A percentile compares a stretch with the other conserved stretches of the same genome.
Conservation (phyloP, 2,888 invertebrate species). For the Julus scandinavius region DNA sequence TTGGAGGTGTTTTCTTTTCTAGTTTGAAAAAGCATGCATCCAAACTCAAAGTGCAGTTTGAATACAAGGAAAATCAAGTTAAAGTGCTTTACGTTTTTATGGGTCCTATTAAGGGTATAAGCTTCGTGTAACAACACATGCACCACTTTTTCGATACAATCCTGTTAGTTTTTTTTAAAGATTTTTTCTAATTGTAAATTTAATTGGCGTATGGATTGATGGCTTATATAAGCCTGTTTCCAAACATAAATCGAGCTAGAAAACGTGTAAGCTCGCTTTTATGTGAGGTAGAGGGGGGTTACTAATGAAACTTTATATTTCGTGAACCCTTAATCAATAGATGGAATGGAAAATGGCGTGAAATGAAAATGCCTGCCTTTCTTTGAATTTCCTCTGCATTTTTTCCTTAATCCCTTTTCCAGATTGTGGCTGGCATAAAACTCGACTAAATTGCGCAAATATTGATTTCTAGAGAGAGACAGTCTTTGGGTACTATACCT, state of each 20-base stretch:
- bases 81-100: not conserved
- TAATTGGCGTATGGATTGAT: not conserved
- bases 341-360: slow-evolving; percentile 39
- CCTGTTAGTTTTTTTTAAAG: not conserved
- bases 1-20: too few species aligned
- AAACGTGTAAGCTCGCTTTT: slow-evolving; percentile 36
- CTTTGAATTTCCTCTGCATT: not conserved
- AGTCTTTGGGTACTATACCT: slow-evolving; percentile 35
- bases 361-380: slow-evolving; percentile 25
- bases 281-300: not conserved
- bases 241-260: slow-evolving; percentile 29
- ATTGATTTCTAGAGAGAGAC: slow-evolving; percentile 23
- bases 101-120: not conserved
- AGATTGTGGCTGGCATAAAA: slow-evolving; percentile 46
- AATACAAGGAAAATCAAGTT: not conserved
- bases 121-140: not conserved
- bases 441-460: slow-evolving; percentile 40
- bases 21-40: too few species aligned
- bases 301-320: slow-evolving; percentile 34
- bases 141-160: too few species aligned
- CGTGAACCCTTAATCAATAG: slow-evolving; percentile 24
- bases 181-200: not conserved
- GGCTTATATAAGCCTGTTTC: not conserved
- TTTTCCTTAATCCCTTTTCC: slow-evolving; percentile 24
- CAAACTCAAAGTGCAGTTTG: too few species aligned